Evolutionary conservation across 1,140 invertebrate species (phyloP).

Genomic region (Pomacea maculata): DNA sequence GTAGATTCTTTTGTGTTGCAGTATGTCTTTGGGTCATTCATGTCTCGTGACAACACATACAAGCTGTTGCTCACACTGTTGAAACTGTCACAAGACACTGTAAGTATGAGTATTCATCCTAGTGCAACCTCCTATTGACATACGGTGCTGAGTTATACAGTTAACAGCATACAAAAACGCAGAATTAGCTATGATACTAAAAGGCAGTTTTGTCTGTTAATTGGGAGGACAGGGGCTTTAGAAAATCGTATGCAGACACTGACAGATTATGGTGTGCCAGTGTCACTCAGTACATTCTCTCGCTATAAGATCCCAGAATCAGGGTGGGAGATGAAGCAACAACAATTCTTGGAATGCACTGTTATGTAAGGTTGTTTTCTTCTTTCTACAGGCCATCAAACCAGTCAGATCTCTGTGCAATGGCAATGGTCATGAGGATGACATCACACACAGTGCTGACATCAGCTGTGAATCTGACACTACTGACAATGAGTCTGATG

Average conservation of each 20-base stretch:
- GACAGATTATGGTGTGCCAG: too few species aligned
- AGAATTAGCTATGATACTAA: too few species aligned
- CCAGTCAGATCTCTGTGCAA: neutral
- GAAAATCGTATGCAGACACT: too few species aligned
- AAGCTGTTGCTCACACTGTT: conserved; percentile 84
- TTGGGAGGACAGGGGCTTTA: too few species aligned
- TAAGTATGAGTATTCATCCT: conserved; percentile 24
- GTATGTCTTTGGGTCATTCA: conserved; percentile 88
- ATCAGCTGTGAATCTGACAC: conserved; percentile 30
- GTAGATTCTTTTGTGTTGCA: conserved; percentile 44
- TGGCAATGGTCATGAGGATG: neutral
- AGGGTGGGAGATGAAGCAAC: too few species aligned
- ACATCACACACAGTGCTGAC: conserved; percentile 26
- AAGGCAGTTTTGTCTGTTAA: too few species aligned
- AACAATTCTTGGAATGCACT: neutral
- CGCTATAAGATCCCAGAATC: too few species aligned
- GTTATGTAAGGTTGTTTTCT: neutral
- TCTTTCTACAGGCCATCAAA: conserved; percentile 7
- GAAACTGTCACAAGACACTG: conserved; percentile 63
- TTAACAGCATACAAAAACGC: too few species aligned
- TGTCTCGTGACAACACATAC: conserved; percentile 87
- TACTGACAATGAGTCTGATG: conserved; percentile 22
- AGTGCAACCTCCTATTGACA: too few species aligned
- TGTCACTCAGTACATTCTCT: too few species aligned
- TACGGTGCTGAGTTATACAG: too few species aligned